A percentile compares a stretch with the other conserved stretches of the same genome.
These are phyloP conservation scores for Thereva nobilitata DNA, from an alignment of 2,888 invertebrate genomes.

Conservation along the genomic window DNA sequence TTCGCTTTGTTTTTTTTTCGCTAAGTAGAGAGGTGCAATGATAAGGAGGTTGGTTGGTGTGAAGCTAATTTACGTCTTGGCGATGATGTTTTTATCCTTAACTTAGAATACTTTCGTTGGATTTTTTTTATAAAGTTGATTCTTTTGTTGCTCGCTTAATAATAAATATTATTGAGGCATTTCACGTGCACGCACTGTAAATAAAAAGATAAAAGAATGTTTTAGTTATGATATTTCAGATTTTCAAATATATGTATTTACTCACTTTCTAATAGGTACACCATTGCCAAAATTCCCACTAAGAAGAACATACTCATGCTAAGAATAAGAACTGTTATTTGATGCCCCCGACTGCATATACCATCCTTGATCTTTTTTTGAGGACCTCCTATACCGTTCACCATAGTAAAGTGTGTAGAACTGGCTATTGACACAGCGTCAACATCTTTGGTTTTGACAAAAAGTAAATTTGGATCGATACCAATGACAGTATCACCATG, in stretches of 20 bases:
- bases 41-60: constrained; percentile 1
- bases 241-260: constrained; percentile 46
- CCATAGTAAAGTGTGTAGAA: constrained; percentile 85
- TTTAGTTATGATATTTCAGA: not conserved
- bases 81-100: constrained; percentile 7
- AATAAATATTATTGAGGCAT: constrained; percentile 52
- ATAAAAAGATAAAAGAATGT: constrained; percentile 15
- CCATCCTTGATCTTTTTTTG: constrained; percentile 66
- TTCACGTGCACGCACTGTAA: constrained; percentile 63
- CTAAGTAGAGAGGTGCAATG: constrained; percentile 16
- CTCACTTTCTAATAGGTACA: constrained; percentile 85
- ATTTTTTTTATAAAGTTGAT: constrained; percentile 19
- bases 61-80: not conserved
- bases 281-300: constrained; percentile 77
- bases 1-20: not conserved
- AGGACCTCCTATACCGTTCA: constrained; percentile 73
- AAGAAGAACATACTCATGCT: constrained; percentile 82
- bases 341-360: constrained; percentile 76
- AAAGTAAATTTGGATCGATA: constrained; percentile 56
- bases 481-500: constrained; percentile 50
- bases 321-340: constrained; percentile 79
- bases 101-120: constrained; percentile 29
- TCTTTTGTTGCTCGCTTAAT: constrained; percentile 1
- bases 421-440: constrained; percentile 79
- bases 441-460: constrained; percentile 60